Evolutionary conservation across 2,888 invertebrate genomes (phyloP), one percentile per base, ranked within the genome.

Genomic region (Yponomeuta malinellus): DNA sequence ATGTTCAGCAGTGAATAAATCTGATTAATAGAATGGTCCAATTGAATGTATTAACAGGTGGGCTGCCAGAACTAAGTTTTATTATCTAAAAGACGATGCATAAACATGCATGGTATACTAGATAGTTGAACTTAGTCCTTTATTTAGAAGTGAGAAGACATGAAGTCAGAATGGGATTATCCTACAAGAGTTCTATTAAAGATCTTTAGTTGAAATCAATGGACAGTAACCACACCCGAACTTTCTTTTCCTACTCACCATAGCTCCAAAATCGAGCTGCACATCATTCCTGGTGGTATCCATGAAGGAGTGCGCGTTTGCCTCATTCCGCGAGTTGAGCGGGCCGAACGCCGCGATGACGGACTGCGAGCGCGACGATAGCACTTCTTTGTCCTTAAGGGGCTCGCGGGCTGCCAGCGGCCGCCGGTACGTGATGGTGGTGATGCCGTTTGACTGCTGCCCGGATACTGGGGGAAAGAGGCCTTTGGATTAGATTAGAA

Each of bases 331-430:
- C 0, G 94, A 93, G 90, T 97, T 97, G 48, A 98, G 90, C 0
- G 96, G 95, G 0, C 98, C 98, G 76, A 98, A 96, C 5, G 98
- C 98, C 0, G 97, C 97, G 71, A 98, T 96, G 4, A 98, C 95
- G 43, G 95, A 96, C 37, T 96, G 95, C 48, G 96, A 94, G 0
- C 94, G 90, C 37, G 95, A 93, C 2, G 93, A 91, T 0, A 95
- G 93, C 70, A 97, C 94, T 74, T 95, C 94, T 75, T 93, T 92
- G 85, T 97, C 97, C 74, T 95, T 95, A 59, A 93, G 88, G 0
- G 95, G 93, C 76, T 97, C 97, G 75, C 94, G 95, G 0, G 97
- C 96, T 72, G 95, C 94, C 70, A 98, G 89, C 0, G 97, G 96
- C 0, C 97, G 94, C 33, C 94, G 94, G 85, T 96, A 98, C 0